A percentile compares a stretch with the other conserved stretches of the same genome.
These are phyloP conservation scores for Piliocolobus tephrosceles DNA, from an alignment of 2,113 vertebrate species.

Conservation along the genomic window DNA sequence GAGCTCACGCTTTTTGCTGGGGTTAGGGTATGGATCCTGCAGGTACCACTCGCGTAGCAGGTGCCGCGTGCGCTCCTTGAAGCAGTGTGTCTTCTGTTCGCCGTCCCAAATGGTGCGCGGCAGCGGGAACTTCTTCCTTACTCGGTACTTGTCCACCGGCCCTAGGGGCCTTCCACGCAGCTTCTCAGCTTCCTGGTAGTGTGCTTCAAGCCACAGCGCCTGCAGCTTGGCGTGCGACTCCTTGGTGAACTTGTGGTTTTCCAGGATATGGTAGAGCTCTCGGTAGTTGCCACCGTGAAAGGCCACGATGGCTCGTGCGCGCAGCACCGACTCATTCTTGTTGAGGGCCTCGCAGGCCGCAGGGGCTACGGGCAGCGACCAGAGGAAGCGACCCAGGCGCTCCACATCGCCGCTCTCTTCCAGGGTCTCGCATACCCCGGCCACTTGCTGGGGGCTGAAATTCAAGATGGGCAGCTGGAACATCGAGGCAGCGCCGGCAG, in stretches of 20 bases:
- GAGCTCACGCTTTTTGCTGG: constrained; percentile 98
- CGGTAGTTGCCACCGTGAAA: constrained; percentile 98
- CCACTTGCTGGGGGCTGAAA: constrained; percentile 99
- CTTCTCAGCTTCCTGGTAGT: constrained; percentile 99
- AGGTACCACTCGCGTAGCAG: constrained; percentile 99
- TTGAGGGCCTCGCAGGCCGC: constrained; percentile 99
- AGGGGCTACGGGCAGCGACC: constrained; percentile 98
- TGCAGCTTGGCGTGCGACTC: constrained; percentile 98
- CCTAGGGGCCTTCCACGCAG: constrained; percentile 97
- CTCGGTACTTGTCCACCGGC: constrained; percentile 99
- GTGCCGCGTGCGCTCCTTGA: constrained; percentile 98
- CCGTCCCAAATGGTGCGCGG: constrained; percentile 99
- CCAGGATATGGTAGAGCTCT: constrained; percentile 98
- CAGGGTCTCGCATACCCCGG: constrained; percentile 99
- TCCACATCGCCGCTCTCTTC: constrained; percentile 99
- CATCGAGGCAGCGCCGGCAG: constrained; percentile 91
- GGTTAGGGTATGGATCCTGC: constrained; percentile 99
- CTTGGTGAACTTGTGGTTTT: constrained; percentile 99
- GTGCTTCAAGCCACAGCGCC: constrained; percentile 99
- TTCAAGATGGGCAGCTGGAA: constrained; percentile 99
- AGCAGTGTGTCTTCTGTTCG: constrained; percentile 99
- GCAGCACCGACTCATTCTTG: constrained; percentile 97
- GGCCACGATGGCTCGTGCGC: constrained; percentile 97
- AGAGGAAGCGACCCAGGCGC: constrained; percentile 98
- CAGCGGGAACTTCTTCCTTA: constrained; percentile 99